These are phyloP conservation scores for Drosophila buzzatii DNA, from an alignment of 2,888 invertebrate species.

Conservation along the genomic window DNA sequence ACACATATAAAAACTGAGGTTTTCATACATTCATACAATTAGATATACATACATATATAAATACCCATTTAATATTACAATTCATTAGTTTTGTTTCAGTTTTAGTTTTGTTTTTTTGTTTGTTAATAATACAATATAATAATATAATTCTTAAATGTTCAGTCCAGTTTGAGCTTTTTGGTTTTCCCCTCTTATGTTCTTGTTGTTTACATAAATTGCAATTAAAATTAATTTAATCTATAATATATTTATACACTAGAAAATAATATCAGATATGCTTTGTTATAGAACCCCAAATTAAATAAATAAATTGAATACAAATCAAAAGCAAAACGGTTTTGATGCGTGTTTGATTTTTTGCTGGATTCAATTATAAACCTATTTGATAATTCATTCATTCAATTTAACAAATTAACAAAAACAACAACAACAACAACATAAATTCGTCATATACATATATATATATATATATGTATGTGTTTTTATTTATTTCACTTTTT, in stretches of 20 bases:
- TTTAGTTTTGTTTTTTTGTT: slow-evolving; percentile 10
- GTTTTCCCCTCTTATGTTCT: slow-evolving; percentile 67
- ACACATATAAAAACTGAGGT: slow-evolving; percentile 57
- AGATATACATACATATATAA: slow-evolving; percentile 65
- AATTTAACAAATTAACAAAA: slow-evolving; percentile 32
- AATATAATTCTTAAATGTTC: slow-evolving; percentile 78
- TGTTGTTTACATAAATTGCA: slow-evolving; percentile 59
- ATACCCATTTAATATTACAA: slow-evolving; percentile 51
- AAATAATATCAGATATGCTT: slow-evolving; percentile 54
- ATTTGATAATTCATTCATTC: not conserved
- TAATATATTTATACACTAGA: slow-evolving; percentile 59
- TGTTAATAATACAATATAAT: slow-evolving; percentile 66
- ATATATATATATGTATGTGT: not conserved
- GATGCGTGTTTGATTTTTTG: slow-evolving; percentile 45
- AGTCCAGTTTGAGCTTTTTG: slow-evolving; percentile 83
- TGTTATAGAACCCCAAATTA: slow-evolving; percentile 35
- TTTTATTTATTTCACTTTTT: not conserved
- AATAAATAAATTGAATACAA: slow-evolving; percentile 23
- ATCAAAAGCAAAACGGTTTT: slow-evolving; percentile 22
- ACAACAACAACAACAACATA: slow-evolving; percentile 56
- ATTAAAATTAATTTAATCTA: slow-evolving; percentile 73
- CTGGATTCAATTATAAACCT: slow-evolving; percentile 19
- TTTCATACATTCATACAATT: slow-evolving; percentile 37
- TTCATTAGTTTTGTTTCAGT: not conserved
- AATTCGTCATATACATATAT: slow-evolving; percentile 36